These are phyloP conservation scores for Lepidocyrtinus sp. DNA, from an alignment of 2,888 invertebrate genomes.

Conservation along the genomic window DNA sequence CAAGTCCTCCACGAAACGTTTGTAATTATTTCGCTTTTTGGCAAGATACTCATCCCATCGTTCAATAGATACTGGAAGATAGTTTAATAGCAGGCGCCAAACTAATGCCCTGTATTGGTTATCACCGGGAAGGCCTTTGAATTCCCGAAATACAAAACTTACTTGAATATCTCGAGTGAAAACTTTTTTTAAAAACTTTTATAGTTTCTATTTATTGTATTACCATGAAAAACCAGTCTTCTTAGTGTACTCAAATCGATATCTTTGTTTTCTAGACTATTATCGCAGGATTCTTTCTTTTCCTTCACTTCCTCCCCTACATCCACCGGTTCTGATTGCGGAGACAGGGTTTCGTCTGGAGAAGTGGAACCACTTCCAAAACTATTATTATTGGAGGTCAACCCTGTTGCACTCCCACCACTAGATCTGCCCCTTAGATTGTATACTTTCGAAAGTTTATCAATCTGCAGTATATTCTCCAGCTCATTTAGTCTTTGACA, in stretches of 20 bases:
- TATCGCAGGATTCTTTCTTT: neutral
- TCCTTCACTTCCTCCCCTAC: neutral
- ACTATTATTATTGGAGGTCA: neutral
- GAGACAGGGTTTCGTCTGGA: neutral
- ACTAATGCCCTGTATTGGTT: slow-evolving; percentile 86
- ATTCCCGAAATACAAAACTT: slow-evolving; percentile 27
- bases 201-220: neutral
- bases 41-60: slow-evolving; percentile 81
- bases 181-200: neutral
- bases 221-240: slow-evolving; percentile 59
- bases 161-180: neutral
- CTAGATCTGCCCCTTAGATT: slow-evolving; percentile 19
- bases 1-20: slow-evolving; percentile 82
- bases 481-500: slow-evolving; percentile 84
- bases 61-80: slow-evolving; percentile 78
- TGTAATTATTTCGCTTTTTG: slow-evolving; percentile 85
- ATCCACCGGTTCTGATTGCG: neutral
- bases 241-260: slow-evolving; percentile 76
- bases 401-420: neutral
- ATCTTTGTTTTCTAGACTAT: slow-evolving; percentile 71
- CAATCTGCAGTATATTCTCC: slow-evolving; percentile 80
- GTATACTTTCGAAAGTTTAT: slow-evolving; percentile 71
- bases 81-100: slow-evolving; percentile 91
- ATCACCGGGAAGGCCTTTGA: slow-evolving; percentile 88
- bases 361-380: slow-evolving; percentile 14